phyloP scores from a whole-genome alignment of 2,113 vertebrate species.

The Pygoscelis adeliae region DNA sequence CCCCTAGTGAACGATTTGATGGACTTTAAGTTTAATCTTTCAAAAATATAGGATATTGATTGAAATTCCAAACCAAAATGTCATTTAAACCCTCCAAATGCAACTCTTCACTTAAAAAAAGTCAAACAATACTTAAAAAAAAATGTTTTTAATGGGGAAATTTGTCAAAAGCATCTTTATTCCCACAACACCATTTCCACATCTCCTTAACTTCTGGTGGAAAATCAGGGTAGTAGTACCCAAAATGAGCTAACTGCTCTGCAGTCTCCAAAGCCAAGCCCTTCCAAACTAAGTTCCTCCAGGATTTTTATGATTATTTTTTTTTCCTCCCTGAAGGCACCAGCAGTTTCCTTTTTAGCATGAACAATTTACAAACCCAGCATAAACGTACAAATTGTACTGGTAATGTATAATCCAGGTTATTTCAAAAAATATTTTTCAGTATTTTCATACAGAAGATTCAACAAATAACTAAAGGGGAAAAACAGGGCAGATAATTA shows the following conservation, averaged over 20 bases:
- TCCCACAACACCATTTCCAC: not conserved
- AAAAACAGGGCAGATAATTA: not conserved
- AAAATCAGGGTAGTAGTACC: not conserved
- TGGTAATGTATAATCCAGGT: not conserved
- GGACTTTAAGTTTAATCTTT: not conserved
- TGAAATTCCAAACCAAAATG: not conserved
- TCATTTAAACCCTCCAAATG: not conserved
- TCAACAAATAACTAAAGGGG: not conserved
- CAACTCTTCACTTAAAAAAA: not conserved
- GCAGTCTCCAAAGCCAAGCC: not conserved
- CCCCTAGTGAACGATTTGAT: not conserved
- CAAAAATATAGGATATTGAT: not conserved
- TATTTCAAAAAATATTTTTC: not conserved
- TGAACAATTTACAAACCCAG: not conserved
- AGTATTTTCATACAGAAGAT: not conserved
- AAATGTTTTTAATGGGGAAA: not conserved
- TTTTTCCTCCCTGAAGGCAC: not conserved
- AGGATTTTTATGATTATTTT: not conserved
- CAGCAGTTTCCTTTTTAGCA: not conserved
- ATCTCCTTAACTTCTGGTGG: not conserved
- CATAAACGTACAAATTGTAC: fast-evolving
- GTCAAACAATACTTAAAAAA: not conserved
- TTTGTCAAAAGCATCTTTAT: not conserved
- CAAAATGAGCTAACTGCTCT: not conserved
- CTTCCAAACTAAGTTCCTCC: not conserved